Percentiles rank a stretch among this genome's conserved stretches.
phyloP scores from a whole-genome alignment of 1,140 invertebrate species.

The Nephila pilipes region DNA sequence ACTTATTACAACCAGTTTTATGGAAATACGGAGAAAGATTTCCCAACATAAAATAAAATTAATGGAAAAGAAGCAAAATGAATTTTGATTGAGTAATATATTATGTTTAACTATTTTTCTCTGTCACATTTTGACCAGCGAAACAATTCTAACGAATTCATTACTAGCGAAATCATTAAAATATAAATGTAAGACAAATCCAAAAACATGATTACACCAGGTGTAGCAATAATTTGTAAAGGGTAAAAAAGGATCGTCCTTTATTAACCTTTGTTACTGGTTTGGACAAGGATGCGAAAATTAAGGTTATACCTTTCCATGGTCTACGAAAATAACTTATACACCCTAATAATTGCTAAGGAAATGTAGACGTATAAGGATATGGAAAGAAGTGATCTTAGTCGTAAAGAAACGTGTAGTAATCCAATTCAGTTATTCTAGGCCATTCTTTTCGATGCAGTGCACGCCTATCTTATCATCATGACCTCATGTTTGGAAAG shows the following conservation, averaged over 20 bases:
- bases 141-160: too few relatives aligned
- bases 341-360: slow-evolving; percentile 33
- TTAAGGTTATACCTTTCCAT: slow-evolving; percentile 13
- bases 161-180: not conserved
- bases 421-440: slow-evolving; percentile 43
- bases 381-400: not conserved
- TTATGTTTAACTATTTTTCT: too few relatives aligned
- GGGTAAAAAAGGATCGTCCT: not conserved
- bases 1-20: too few relatives aligned
- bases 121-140: too few relatives aligned
- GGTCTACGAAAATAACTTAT: slow-evolving; percentile 5
- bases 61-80: not conserved
- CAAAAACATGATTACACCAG: not conserved
- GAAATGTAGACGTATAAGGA: slow-evolving; percentile 33
- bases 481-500: slow-evolving; percentile 52
- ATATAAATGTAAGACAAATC: not conserved
- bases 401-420: slow-evolving; percentile 36
- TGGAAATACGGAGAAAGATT: too few relatives aligned
- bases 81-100: not conserved
- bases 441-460: slow-evolving; percentile 45
- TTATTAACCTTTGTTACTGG: not conserved
- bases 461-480: slow-evolving; percentile 32
- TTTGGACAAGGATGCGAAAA: slow-evolving; percentile 25
- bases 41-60: not conserved
- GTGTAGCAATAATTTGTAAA: not conserved